These are phyloP conservation scores for Syngnathus acus DNA, from an alignment of 2,797 vertebrate genomes.

Conservation along the genomic window DNA sequence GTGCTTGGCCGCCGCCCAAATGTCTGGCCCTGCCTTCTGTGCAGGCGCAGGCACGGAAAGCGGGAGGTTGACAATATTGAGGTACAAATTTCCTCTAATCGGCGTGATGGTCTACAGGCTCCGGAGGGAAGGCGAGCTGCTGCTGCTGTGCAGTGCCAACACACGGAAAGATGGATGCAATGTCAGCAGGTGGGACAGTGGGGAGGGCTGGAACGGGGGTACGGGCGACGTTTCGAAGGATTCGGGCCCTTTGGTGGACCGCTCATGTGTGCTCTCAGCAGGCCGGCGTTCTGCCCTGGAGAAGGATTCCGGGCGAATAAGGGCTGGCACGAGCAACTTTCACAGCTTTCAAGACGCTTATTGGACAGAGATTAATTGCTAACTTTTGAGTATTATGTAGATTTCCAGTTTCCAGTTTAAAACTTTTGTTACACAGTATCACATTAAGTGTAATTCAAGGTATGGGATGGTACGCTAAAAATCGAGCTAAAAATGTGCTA, in stretches of 20 bases:
- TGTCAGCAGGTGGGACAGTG: slow-evolving; percentile 33
- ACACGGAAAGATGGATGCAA: slow-evolving; percentile 60
- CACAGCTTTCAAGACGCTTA: slow-evolving; percentile 19
- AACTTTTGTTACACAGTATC: too few relatives aligned
- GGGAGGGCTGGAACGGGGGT: background rate
- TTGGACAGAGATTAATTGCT: slow-evolving; percentile 1
- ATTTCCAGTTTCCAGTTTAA: background rate
- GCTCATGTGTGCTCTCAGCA: slow-evolving; percentile 68
- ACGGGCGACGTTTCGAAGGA: slow-evolving; percentile 39
- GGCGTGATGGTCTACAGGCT: slow-evolving; percentile 71
- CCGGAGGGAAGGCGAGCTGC: slow-evolving; percentile 63
- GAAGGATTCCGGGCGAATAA: slow-evolving; percentile 51
- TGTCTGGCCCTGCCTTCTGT: slow-evolving; percentile 90
- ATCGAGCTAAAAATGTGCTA: too few relatives aligned
- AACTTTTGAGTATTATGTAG: too few relatives aligned
- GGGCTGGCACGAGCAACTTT: slow-evolving; percentile 53
- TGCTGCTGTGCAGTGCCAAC: slow-evolving; percentile 51
- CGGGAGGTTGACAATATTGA: slow-evolving; percentile 79
- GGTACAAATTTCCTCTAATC: slow-evolving; percentile 87
- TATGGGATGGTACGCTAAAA: too few relatives aligned
- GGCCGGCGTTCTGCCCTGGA: slow-evolving; percentile 52
- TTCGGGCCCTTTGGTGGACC: slow-evolving; percentile 47
- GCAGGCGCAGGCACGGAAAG: slow-evolving; percentile 75
- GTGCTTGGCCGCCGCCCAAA: slow-evolving; percentile 85
- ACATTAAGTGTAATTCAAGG: too few relatives aligned